Base-by-base conservation (phyloP, 1,140 invertebrate genomes). In the Chelonus insularis region DNA sequence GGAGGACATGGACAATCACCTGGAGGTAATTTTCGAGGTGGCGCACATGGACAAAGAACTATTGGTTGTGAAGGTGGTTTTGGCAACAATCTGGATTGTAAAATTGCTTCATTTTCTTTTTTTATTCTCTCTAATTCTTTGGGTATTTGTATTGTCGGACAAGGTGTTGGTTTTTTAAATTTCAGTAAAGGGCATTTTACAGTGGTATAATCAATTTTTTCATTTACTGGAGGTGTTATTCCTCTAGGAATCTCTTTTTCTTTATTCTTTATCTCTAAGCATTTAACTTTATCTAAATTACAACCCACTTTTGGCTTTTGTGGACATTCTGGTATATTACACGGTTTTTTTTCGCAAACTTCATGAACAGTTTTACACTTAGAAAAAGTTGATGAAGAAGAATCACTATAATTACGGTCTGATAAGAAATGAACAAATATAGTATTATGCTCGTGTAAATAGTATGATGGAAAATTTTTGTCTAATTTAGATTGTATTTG, bases 11-110 rank as follows among this genome's bases (percentile, higher is more conserved):
- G 75, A 57, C 75, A 77, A 0, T 67, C 16, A 7, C 69, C 73
- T 8, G 75, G 69, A 8, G 68, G 67, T 8, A 77, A 4, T 64
- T 76, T 78, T 0, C 57, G 55, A 0, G 75, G 73, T 0, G 76
- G 68, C 25, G 68, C 50, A 62, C 74, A 77, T 0, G 70, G 66
- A 36, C 71, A 68, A 0, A 76, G 64, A 4, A 63, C 6, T 0
- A 72, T 51, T 0, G 72, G 69, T 1, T 11, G 2, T 1, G 39
- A 65, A 0, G 75, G 75, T 21, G 73, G 69, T 48, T 72, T 71
- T 0, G 76, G 75, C 7, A 78, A 8, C 0, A 52, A 5, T 4
- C 64, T 63, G 6, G 63, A 51, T 18, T 72, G 58, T 0, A 36
- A 2, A 37, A 67, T 68, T 0, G 5, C 18, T 14, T n/a, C 25